These are phyloP conservation scores for Dioctria linearis DNA, from an alignment of 2,888 invertebrate species.

Conservation along the genomic window DNA sequence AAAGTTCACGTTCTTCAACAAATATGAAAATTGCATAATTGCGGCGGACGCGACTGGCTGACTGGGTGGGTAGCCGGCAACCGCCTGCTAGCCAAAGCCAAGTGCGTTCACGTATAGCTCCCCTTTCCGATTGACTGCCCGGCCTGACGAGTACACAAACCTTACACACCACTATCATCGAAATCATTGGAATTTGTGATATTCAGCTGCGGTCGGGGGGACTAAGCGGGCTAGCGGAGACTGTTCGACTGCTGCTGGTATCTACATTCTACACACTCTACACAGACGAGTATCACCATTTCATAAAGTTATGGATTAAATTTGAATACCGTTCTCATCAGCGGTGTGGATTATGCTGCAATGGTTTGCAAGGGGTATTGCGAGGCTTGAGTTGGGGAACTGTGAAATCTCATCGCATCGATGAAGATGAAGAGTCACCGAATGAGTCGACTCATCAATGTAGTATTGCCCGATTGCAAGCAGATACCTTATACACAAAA, in stretches of 20 bases:
- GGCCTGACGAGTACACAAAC: neutral
- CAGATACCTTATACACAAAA: neutral
- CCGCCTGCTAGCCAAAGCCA: neutral
- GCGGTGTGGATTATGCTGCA: too few species aligned
- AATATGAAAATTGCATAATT: slow-evolving; percentile 43
- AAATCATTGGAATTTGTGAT: slow-evolving; percentile 12
- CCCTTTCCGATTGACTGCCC: neutral
- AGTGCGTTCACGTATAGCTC: too few species aligned
- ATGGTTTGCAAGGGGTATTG: too few species aligned
- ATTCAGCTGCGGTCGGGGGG: neutral
- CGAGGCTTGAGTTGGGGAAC: too few species aligned
- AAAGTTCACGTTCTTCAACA: slow-evolving; percentile 29
- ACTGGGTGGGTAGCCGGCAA: neutral
- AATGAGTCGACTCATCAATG: slow-evolving; percentile 13
- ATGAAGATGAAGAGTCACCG: neutral
- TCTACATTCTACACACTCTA: too few species aligned
- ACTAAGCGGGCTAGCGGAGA: too few species aligned
- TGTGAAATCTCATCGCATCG: slow-evolving; percentile 10
- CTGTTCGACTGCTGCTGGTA: too few species aligned
- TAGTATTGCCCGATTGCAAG: slow-evolving; percentile 5
- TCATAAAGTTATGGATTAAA: too few species aligned
- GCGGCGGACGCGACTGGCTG: slow-evolving; percentile 20
- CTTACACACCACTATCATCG: neutral
- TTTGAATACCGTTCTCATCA: too few species aligned
- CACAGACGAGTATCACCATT: too few species aligned